Evolutionary conservation across 2,797 vertebrate genomes (phyloP).

Genomic region (Liasis olivaceus): DNA sequence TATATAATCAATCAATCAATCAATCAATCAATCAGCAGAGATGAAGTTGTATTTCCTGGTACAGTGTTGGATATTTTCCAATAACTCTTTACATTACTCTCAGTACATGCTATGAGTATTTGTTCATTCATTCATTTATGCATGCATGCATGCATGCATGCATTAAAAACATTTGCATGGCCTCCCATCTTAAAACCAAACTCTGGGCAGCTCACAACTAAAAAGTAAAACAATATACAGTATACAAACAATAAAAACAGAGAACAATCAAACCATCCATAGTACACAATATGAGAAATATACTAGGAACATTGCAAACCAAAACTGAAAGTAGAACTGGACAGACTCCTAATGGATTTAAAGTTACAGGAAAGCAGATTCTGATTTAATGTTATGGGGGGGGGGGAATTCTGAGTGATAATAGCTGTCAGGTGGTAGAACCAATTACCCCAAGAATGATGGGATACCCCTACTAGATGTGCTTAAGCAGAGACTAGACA

Average conservation of each 20-base stretch:
- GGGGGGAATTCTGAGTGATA: not conserved
- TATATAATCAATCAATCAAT: no score
- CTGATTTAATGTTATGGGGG: not conserved
- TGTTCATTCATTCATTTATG: no score
- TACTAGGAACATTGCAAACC: not conserved
- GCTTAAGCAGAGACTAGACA: not conserved
- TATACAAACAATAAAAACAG: not conserved
- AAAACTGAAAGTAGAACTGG: not conserved
- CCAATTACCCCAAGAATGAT: not conserved
- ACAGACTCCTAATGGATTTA: not conserved
- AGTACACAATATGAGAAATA: not conserved
- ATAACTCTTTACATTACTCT: not conserved
- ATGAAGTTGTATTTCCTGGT: not conserved
- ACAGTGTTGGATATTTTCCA: not conserved
- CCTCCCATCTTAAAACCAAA: not conserved
- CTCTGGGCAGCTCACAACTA: not conserved
- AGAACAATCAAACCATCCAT: not conserved
- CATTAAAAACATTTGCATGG: not conserved
- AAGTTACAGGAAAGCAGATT: not conserved
- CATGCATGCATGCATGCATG: no score
- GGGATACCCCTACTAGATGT: not conserved
- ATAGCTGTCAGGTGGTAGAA: not conserved
- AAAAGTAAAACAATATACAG: not conserved
- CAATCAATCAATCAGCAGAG: not conserved
- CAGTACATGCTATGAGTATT: no score